Evolutionary conservation across 2,888 invertebrate genomes (phyloP).

Genomic region (Callimorpha dominula): DNA sequence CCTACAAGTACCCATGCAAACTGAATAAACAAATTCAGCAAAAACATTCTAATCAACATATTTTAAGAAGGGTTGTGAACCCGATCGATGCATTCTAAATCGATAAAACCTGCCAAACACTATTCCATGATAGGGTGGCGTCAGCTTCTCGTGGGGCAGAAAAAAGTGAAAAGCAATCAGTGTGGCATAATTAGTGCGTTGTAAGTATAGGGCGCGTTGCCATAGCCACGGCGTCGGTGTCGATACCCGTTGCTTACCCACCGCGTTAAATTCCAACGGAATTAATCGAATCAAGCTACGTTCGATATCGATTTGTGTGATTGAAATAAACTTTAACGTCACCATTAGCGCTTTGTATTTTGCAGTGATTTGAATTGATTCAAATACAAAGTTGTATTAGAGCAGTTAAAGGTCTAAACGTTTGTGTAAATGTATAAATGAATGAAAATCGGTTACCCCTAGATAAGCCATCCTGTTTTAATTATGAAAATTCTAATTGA

Average conservation of each 20-base stretch:
- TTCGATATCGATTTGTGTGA: slow-evolving; percentile 75
- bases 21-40: slow-evolving; percentile 30
- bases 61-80: slow-evolving; percentile 49
- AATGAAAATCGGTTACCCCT: neutral
- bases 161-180: slow-evolving; percentile 87
- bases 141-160: slow-evolving; percentile 83
- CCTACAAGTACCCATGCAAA: slow-evolving; percentile 1
- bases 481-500: neutral
- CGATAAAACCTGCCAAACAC: slow-evolving; percentile 70
- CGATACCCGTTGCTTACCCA: slow-evolving; percentile 82
- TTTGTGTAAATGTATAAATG: neutral
- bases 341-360: slow-evolving; percentile 44
- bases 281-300: slow-evolving; percentile 83
- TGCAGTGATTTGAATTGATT: slow-evolving; percentile 16
- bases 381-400: neutral
- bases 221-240: slow-evolving; percentile 80
- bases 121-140: slow-evolving; percentile 80
- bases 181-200: slow-evolving; percentile 87
- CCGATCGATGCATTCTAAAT: slow-evolving; percentile 59
- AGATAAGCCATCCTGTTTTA: neutral
- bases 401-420: neutral
- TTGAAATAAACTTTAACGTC: slow-evolving; percentile 64
- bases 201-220: slow-evolving; percentile 85
- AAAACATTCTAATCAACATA: slow-evolving; percentile 49
- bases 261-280: slow-evolving; percentile 83